Evolutionary conservation across 2,888 invertebrate species (phyloP).

Genomic region (Incurvaria masculella): DNA sequence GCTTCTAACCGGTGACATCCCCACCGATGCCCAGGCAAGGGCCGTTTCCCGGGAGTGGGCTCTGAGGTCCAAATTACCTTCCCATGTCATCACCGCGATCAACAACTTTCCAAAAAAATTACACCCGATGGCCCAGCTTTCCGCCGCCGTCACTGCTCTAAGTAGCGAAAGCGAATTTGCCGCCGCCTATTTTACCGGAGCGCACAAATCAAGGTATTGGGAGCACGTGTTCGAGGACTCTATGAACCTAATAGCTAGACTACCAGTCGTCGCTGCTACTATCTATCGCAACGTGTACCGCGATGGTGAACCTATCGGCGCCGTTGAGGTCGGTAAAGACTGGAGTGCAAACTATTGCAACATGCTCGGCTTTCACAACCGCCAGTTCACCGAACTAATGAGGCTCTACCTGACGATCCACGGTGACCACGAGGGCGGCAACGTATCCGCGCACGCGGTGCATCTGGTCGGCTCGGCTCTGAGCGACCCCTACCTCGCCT

Average conservation of each 20-base stretch:
- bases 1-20: conserved; percentile 84
- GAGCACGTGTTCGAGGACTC: conserved; percentile 70
- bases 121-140: conserved; percentile 86
- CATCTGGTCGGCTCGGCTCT: conserved; percentile 93
- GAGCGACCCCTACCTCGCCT: conserved; percentile 91
- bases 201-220: conserved; percentile 73
- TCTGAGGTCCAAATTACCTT: conserved; percentile 64
- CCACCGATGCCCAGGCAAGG: conserved; percentile 73
- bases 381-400: conserved; percentile 75
- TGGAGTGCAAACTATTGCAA: conserved; percentile 82
- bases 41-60: conserved; percentile 77
- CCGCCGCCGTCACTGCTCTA: conserved; percentile 75
- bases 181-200: conserved; percentile 69
- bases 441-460: conserved; percentile 92
- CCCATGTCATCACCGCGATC: conserved; percentile 77
- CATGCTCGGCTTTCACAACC: conserved; percentile 77
- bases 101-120: conserved; percentile 77
- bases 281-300: conserved; percentile 79
- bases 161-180: conserved; percentile 84
- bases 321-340: conserved; percentile 74
- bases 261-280: conserved; percentile 81
- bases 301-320: conserved; percentile 65
- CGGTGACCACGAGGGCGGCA: conserved; percentile 94
- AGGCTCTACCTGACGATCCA: conserved; percentile 83
- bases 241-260: conserved; percentile 84